Evolutionary conservation across 1,140 invertebrate genomes (phyloP), one percentile per base, ranked within the genome.

Genomic region (Macrobrachium rosenbergii): DNA sequence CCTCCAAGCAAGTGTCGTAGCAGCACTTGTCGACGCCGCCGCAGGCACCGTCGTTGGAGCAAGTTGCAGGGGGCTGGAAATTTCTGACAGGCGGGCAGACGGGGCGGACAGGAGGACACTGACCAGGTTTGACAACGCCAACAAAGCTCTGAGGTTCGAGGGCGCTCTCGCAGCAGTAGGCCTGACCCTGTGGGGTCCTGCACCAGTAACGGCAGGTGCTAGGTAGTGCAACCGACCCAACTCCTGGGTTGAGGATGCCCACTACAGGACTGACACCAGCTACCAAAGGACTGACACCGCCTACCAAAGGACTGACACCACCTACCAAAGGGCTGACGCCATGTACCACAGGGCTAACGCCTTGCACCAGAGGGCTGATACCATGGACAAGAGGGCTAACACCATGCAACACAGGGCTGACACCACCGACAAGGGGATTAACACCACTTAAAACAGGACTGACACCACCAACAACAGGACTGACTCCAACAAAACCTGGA

Each of bases 11-110:
- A 21, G 83, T 77, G 37, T 84, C 75, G 62, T 75, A 84, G 73
- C 73, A 84, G 62, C 83, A 83, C 81, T 80, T 85, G 88, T 88
- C 77, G 19, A 72, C 69, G 14, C 83, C 82, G 6, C 45, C 59
- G 77, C 82, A 88, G 19, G 82, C 19, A 14, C 73, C 78, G 76
- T 88, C 82, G 63, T 85, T 81, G 58, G 82, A 88, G 69, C 88
- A 88, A 45, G 63, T 52, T 2, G 67, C 21, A 45, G 84, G 84
- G 17, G 88, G 88, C 2, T 82, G 85, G 28, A 37, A 37, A 37
- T 37, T 37, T 3, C 28, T 37, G 28, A 37, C 28, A 3, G 28
- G 28, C 3, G 28, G 28, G 28, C 28, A 37, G 11, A 63, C 62
- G 17, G 69, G 77, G 17, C 88, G 83, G 12, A 62, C 77, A 8